Evolutionary conservation across 2,888 invertebrate species (phyloP).

Genomic region (Plebejus melissa): DNA sequence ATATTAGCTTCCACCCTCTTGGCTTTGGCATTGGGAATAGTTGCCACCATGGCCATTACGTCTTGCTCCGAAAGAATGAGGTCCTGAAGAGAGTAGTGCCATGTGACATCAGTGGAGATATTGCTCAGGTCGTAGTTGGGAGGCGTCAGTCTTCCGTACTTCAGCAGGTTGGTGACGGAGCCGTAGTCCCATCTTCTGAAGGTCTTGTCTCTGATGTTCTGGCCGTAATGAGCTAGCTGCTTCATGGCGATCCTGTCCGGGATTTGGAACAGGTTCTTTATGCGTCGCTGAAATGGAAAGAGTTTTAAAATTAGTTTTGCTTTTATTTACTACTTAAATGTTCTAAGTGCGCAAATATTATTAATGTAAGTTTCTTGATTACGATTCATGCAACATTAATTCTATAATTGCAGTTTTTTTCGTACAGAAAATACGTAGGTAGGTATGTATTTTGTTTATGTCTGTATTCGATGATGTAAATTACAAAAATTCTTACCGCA

Average conservation of each 20-base stretch:
- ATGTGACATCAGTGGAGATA: conserved; percentile 37
- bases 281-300: conserved; percentile 2
- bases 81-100: conserved; percentile 41
- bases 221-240: conserved; percentile 43
- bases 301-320: background rate
- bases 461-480: background rate
- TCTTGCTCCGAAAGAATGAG: conserved; percentile 38
- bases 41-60: conserved; percentile 38
- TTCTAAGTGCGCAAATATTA: background rate
- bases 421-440: too few species aligned
- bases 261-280: conserved; percentile 1
- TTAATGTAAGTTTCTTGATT: background rate
- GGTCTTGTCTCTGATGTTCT: conserved; percentile 39
- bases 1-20: conserved; percentile 36
- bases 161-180: conserved; percentile 35
- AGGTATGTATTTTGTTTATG: background rate
- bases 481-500: background rate
- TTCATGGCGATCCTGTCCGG: conserved; percentile 41
- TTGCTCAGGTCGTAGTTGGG: conserved; percentile 38
- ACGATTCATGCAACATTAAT: too few species aligned
- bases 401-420: too few species aligned
- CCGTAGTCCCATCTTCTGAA: conserved; percentile 42
- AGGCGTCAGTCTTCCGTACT: conserved; percentile 36
- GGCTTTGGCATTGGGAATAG: conserved; percentile 37
- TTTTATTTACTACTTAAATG: background rate